These are phyloP conservation scores for Lordiphosa andalusiaca DNA, from an alignment of 2,888 invertebrate species.

Conservation along the genomic window DNA sequence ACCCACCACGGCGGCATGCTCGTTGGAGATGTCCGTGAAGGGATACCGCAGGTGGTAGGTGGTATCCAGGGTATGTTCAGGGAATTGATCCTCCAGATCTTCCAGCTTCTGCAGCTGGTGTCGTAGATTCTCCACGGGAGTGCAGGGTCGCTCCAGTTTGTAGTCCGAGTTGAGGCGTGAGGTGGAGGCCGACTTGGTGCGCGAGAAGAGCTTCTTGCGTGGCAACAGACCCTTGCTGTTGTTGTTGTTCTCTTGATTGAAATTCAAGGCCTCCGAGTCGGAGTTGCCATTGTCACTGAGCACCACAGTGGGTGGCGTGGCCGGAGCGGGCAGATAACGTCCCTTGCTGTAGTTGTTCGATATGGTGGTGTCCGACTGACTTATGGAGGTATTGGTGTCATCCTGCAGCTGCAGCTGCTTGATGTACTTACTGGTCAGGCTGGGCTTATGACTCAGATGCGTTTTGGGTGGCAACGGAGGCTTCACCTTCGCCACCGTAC, in stretches of 20 bases:
- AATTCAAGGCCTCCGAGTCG: conserved; percentile 76
- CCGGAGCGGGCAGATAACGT: conserved; percentile 67
- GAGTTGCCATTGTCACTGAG: conserved; percentile 80
- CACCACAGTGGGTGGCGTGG: conserved; percentile 24
- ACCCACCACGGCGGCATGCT: conserved; percentile 67
- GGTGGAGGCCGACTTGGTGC: conserved; percentile 86
- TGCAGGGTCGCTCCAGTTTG: conserved; percentile 82
- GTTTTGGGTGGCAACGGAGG: conserved; percentile 77
- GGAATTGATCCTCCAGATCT: conserved; percentile 90
- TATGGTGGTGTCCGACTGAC: conserved; percentile 80
- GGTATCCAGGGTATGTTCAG: conserved; percentile 86
- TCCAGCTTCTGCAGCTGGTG: conserved; percentile 90
- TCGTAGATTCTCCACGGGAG: conserved; percentile 89
- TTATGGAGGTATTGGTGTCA: conserved; percentile 78
- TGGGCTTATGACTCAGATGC: conserved; percentile 64
- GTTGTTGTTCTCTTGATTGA: conserved; percentile 81
- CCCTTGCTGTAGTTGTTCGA: conserved; percentile 79
- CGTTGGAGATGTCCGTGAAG: conserved; percentile 85
- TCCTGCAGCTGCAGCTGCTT: conserved; percentile 78
- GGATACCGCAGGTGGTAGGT: conserved; percentile 90
- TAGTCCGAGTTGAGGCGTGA: conserved; percentile 84
- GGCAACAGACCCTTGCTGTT: conserved; percentile 78
- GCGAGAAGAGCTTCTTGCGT: conserved; percentile 85
- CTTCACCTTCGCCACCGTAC: conserved; percentile 44
- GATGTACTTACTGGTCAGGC: conserved; percentile 78